Conservation (phyloP, 1,140 invertebrate genomes). For the Drosophila repleta region DNA sequence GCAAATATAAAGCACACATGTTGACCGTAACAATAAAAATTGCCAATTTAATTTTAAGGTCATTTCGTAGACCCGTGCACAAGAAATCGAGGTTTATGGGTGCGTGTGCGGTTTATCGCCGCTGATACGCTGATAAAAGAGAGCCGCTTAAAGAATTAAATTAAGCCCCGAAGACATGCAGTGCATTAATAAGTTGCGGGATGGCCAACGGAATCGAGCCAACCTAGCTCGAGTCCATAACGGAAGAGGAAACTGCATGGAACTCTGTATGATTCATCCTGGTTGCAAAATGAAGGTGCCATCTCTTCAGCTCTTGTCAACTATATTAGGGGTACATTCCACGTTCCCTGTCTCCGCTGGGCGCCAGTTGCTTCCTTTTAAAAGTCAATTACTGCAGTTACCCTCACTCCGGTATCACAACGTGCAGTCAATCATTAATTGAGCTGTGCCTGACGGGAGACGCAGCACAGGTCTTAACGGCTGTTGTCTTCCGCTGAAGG, state of each 20-base stretch:
- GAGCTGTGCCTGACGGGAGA: slow-evolving; percentile 20
- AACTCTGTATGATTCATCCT: slow-evolving; percentile 43
- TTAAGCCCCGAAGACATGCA: slow-evolving; percentile 48
- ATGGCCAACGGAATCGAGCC: not conserved
- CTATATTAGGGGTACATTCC: slow-evolving; percentile 39
- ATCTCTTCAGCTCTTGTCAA: slow-evolving; percentile 3
- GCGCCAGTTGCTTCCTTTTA: slow-evolving; percentile 60
- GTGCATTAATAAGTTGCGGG: slow-evolving; percentile 53
- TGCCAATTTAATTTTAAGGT: slow-evolving; percentile 69
- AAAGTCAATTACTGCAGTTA: slow-evolving; percentile 59
- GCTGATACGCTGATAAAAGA: slow-evolving; percentile 62
- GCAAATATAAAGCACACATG: slow-evolving; percentile 46
- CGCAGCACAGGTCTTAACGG: slow-evolving; percentile 12
- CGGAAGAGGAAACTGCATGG: slow-evolving; percentile 41
- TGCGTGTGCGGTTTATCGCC: slow-evolving; percentile 73
- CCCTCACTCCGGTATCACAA: slow-evolving; percentile 1
- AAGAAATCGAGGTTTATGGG: slow-evolving; percentile 71
- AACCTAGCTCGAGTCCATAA: not conserved
- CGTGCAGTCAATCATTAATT: slow-evolving; percentile 49
- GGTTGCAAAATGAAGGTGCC: slow-evolving; percentile 2
- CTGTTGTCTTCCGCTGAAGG: slow-evolving; percentile 18
- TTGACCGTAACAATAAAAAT: slow-evolving; percentile 67
- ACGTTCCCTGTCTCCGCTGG: slow-evolving; percentile 8
- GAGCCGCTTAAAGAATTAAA: slow-evolving; percentile 62
- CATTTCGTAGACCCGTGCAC: slow-evolving; percentile 43